A percentile compares a stretch with the other conserved stretches of the same genome.
phyloP scores from a whole-genome alignment of 2,113 vertebrate genomes.

The Willisornis vidua region DNA sequence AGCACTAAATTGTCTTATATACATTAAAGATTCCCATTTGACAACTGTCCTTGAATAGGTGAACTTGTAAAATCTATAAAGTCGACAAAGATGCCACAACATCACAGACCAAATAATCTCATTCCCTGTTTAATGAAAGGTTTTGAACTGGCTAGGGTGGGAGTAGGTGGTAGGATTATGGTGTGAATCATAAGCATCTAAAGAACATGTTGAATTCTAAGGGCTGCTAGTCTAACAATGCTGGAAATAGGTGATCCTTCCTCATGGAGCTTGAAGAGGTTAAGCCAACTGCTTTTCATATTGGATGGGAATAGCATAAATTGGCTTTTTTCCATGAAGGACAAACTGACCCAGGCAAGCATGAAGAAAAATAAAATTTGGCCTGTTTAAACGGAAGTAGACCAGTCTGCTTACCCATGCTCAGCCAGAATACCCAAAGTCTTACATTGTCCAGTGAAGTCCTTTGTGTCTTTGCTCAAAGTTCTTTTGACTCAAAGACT shows the following conservation, averaged over 20 bases:
- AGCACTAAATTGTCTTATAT: neutral
- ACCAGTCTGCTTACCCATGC: neutral
- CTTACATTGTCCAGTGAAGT: neutral
- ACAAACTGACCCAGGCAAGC: neutral
- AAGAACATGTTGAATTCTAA: neutral
- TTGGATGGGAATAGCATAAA: neutral
- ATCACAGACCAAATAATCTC: neutral
- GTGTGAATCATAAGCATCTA: neutral
- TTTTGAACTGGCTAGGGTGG: neutral
- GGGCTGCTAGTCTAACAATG: neutral
- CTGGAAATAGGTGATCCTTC: neutral
- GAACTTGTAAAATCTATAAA: neutral
- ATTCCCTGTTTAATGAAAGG: neutral
- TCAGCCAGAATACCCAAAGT: neutral
- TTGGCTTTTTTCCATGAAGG: neutral
- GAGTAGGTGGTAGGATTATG: accelerated
- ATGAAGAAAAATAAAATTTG: neutral
- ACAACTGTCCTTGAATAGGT: neutral
- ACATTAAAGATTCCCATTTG: neutral
- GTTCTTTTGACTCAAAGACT: neutral
- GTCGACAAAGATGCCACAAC: neutral
- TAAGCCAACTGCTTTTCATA: neutral
- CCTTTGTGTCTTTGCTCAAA: neutral
- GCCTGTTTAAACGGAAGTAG: neutral
- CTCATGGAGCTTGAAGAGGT: neutral